phyloP scores from a whole-genome alignment of 2,113 vertebrate species.

The Podarcis muralis region DNA sequence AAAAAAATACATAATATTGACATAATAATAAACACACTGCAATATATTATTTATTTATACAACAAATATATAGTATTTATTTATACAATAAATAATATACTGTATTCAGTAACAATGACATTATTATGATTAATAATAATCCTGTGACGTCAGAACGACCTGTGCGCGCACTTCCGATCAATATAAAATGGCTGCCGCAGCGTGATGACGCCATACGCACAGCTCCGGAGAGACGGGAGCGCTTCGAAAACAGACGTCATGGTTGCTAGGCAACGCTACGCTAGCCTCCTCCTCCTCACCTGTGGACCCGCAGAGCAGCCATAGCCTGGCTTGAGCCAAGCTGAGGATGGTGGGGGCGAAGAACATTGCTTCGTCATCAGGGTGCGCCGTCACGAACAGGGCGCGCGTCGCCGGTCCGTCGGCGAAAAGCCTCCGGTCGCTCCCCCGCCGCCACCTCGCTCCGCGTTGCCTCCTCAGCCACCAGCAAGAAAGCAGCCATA shows the following conservation, averaged over 20 bases:
- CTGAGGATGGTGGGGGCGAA: constrained; percentile 88
- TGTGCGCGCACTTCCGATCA: neutral
- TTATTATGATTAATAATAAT: no score
- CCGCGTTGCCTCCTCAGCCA: constrained; percentile 27
- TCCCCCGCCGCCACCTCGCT: neutral
- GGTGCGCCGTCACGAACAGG: constrained; percentile 90
- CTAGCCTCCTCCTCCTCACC: constrained; percentile 75
- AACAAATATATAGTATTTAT: neutral
- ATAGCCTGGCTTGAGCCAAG: constrained; percentile 75
- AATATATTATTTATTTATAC: neutral
- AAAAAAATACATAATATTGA: no score
- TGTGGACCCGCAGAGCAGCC: constrained; percentile 91
- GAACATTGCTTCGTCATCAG: constrained; percentile 97
- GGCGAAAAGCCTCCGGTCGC: neutral
- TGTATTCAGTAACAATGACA: neutral
- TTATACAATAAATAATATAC: neutral
- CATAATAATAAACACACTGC: no score
- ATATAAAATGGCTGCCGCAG: neutral
- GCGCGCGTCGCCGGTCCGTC: constrained; percentile 25
- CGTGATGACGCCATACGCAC: neutral
- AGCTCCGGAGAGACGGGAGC: neutral
- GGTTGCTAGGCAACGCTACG: neutral
- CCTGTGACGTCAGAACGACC: neutral
- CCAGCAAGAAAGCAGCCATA: neutral
- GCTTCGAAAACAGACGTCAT: neutral